Evolutionary conservation across 2,113 vertebrate species (phyloP).

Genomic region (Micronisus gabar): DNA sequence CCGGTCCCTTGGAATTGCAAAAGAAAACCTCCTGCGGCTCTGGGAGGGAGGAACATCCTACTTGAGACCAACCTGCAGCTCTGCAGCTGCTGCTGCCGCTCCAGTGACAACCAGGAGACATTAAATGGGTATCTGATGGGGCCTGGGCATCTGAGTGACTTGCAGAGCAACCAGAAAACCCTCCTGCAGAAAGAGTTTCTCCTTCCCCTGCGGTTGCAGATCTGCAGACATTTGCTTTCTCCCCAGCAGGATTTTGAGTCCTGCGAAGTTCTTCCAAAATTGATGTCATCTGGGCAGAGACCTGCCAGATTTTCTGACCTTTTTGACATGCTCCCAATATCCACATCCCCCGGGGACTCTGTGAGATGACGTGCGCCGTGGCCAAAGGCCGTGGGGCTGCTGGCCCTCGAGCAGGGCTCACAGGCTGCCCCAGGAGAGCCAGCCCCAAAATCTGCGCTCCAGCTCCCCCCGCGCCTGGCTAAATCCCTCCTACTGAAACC

Average conservation of each 20-base stretch:
- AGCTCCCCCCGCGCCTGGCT: neutral
- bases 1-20: neutral
- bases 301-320: constrained; percentile 47
- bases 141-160: neutral
- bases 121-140: neutral
- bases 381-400: neutral
- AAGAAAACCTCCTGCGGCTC: neutral
- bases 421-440: neutral
- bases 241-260: neutral
- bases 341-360: neutral
- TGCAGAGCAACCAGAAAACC: neutral
- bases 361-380: neutral
- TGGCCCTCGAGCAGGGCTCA: neutral
- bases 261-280: constrained; percentile 5
- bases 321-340: neutral
- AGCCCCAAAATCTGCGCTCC: neutral
- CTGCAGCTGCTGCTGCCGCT: neutral
- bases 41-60: neutral
- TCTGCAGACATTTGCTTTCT: neutral
- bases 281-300: constrained; percentile 49
- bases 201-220: neutral
- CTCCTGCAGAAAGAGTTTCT: neutral
- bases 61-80: neutral
- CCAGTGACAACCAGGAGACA: neutral
- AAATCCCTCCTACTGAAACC: neutral